A percentile compares a stretch with the other conserved stretches of the same genome.
These are phyloP conservation scores for Rhyacichthys aspro DNA, from an alignment of 2,797 vertebrate genomes.

Conservation along the genomic window DNA sequence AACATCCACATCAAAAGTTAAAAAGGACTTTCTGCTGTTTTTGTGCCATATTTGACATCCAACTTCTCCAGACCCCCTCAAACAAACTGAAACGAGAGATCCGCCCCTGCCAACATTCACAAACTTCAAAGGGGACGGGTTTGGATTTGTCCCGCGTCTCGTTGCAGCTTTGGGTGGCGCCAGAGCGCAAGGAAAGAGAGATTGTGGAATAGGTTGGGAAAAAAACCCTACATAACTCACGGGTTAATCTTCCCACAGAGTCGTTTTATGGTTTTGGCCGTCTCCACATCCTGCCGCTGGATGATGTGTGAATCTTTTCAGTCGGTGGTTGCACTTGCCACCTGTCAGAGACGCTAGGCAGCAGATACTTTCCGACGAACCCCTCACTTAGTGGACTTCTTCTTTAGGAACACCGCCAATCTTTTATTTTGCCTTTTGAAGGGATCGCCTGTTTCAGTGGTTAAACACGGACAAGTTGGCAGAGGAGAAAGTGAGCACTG, in stretches of 20 bases:
- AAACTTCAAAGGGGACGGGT: slow-evolving; percentile 5
- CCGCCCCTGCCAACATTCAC: background rate
- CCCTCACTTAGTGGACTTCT: slow-evolving; percentile 16
- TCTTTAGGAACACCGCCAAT: background rate
- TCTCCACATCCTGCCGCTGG: slow-evolving; percentile 43
- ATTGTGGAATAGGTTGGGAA: background rate
- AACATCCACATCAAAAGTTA: too few species aligned
- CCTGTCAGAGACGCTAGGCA: slow-evolving; percentile 50
- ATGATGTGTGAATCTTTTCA: slow-evolving; percentile 49
- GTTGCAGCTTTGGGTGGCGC: slow-evolving; percentile 73
- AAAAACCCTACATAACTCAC: slow-evolving; percentile 6
- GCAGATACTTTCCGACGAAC: slow-evolving; percentile 2
- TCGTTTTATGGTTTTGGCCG: slow-evolving; percentile 38
- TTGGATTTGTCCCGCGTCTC: slow-evolving; percentile 12
- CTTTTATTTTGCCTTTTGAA: background rate
- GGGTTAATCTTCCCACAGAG: slow-evolving; percentile 57
- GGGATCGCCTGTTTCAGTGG: slow-evolving; percentile 15
- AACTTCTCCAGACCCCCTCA: too few species aligned
- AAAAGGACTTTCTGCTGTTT: too few species aligned
- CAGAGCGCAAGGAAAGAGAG: slow-evolving; percentile 65
- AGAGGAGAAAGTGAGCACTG: slow-evolving; percentile 54
- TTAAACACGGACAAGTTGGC: slow-evolving; percentile 57
- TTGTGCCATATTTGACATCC: too few species aligned
- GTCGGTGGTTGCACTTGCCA: slow-evolving; percentile 50
- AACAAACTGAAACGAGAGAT: background rate